These are phyloP conservation scores for Takifugu bimaculatus DNA, from an alignment of 2,113 vertebrate genomes.

Conservation along the genomic window DNA sequence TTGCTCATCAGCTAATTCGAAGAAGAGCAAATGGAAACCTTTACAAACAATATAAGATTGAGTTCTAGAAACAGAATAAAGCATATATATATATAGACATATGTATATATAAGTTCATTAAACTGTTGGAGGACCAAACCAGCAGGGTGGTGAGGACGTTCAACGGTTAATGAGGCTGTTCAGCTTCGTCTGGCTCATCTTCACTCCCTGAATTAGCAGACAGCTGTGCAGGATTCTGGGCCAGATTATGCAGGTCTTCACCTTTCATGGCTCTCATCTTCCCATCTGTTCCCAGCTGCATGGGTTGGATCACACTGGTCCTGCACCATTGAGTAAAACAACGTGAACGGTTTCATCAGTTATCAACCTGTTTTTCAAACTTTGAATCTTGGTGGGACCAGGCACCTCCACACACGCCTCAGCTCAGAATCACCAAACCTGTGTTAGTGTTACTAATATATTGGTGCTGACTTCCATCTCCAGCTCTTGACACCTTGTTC, in stretches of 20 bases:
- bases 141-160: background rate
- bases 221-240: conserved; percentile 72
- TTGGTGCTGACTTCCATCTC: too few species aligned
- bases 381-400: background rate
- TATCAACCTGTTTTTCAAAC: background rate
- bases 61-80: too few species aligned
- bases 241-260: conserved; percentile 66
- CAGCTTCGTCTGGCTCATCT: conserved; percentile 30
- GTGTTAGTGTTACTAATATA: too few species aligned
- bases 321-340: conserved; percentile 54
- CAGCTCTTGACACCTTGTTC: too few species aligned
- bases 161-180: background rate
- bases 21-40: too few species aligned
- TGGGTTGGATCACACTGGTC: conserved; percentile 85
- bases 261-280: conserved; percentile 81
- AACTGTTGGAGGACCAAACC: background rate
- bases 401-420: too few species aligned
- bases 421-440: too few species aligned
- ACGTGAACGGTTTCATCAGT: background rate
- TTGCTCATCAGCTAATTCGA: too few species aligned
- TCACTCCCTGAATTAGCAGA: conserved; percentile 72
- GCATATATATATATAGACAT: too few species aligned
- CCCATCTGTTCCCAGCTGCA: conserved; percentile 84
- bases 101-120: too few species aligned
- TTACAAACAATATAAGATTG: too few species aligned